Conservation (phyloP, 2,113 vertebrate species). For the Gallinago jamesoni region DNA sequence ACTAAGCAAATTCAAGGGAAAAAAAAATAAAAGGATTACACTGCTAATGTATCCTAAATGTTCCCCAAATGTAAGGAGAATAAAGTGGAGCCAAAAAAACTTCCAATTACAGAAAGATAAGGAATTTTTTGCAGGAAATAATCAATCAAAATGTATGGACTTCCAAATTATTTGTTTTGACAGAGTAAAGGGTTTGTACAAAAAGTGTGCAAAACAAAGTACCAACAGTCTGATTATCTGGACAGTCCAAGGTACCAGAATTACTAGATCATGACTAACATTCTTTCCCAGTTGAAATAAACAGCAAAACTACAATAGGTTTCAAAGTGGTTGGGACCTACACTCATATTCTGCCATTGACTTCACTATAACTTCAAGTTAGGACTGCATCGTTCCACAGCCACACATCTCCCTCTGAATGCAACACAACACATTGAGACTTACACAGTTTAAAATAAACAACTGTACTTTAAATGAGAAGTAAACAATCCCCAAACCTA, state of each 20-base stretch:
- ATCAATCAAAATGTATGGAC: neutral
- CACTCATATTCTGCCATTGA: neutral
- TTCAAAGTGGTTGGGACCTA: neutral
- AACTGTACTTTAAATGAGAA: neutral
- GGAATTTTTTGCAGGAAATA: neutral
- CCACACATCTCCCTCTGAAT: neutral
- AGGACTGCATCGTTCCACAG: neutral
- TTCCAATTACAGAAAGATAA: neutral
- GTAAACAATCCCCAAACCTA: constrained; percentile 33
- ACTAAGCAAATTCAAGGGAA: neutral
- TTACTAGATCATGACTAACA: neutral
- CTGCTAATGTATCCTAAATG: neutral
- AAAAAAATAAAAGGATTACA: neutral
- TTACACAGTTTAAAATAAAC: neutral
- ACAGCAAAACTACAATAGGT: neutral
- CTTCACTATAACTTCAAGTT: neutral
- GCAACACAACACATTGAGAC: neutral
- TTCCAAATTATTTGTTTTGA: neutral
- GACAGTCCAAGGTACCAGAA: neutral
- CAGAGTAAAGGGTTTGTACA: neutral
- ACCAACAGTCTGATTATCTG: neutral
- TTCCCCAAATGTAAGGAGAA: neutral
- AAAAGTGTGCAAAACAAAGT: neutral
- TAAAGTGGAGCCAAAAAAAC: neutral
- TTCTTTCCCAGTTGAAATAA: neutral